These are phyloP conservation scores for Blera fallax DNA, from an alignment of 2,888 invertebrate genomes.

Conservation along the genomic window DNA sequence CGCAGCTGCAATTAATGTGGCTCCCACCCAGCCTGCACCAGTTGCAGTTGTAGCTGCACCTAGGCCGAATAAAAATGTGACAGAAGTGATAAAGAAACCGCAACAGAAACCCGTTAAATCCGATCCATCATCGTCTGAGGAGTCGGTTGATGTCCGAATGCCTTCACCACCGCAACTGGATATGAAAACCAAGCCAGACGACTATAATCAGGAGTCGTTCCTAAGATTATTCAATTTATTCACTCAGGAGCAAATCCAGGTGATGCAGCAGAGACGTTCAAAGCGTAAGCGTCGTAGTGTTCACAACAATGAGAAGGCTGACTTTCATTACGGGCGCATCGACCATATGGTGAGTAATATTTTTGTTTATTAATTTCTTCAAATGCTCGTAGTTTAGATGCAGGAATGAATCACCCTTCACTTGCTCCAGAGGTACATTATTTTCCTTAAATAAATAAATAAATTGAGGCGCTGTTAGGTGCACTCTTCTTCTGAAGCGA, in stretches of 20 bases:
- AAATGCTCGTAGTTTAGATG: too few species aligned
- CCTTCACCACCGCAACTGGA: constrained; percentile 53
- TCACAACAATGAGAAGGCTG: constrained; percentile 79
- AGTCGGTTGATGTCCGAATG: constrained; percentile 73
- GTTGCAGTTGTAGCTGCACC: background rate
- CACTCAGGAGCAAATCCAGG: constrained; percentile 77
- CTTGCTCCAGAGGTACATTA: too few species aligned
- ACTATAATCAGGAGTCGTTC: constrained; percentile 79
- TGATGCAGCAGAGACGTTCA: constrained; percentile 79
- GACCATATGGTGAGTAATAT: constrained; percentile 74
- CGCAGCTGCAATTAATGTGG: constrained; percentile 73
- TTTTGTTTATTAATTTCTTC: too few species aligned
- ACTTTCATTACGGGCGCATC: constrained; percentile 80
- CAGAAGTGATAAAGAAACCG: constrained; percentile 27
- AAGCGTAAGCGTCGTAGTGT: constrained; percentile 80
- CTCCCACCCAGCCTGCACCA: constrained; percentile 56
- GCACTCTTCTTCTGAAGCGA: too few species aligned
- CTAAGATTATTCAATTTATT: constrained; percentile 78
- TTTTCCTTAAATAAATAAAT: too few species aligned
- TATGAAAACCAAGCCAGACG: constrained; percentile 74
- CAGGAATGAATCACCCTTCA: too few species aligned
- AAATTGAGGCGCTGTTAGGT: too few species aligned
- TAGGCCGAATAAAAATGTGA: background rate
- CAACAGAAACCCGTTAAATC: constrained; percentile 55
- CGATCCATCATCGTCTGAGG: constrained; percentile 76